Base-by-base conservation (phyloP, 2,888 invertebrate species). In the Leptinotarsa juncta region DNA sequence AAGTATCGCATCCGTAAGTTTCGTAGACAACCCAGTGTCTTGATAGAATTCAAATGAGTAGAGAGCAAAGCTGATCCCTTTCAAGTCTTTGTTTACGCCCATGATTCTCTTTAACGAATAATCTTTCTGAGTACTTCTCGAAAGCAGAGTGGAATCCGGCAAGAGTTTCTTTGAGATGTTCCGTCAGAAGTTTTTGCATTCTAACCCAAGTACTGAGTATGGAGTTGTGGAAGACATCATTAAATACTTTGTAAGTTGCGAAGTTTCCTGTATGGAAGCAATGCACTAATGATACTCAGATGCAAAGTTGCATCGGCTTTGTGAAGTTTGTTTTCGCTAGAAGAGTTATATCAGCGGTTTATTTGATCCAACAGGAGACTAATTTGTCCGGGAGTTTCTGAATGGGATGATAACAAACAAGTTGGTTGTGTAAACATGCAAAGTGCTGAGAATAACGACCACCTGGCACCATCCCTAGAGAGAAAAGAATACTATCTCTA, bases 211-310 rank as follows among this genome's bases (percentile, higher is more conserved):
- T 32, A 62, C 42, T 26, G 62, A 51, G 62, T 72, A 53, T 51
- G 67, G 48, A 73, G 68, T 68, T 72, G 62, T 68, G 60, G 65
- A 69, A 65, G 68, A 69, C 72, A 68, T 73, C 72, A 73, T 73
- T 73, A 73, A 73, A 73, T 73, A 73, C 72, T 73, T 73, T 73
- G 48, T 48, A 49, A 68, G 68, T 51, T 67, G 26, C 53, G 51
- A 67, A 67, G 67, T 72, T 57, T 67, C 51, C 57, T 57, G 49
- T 50, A 51, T 67, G 67, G 60, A 68, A 62, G 65, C 62, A 20
- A 23, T 67, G 50, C 68, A 68, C 72, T 72, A 72, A 72, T 72
- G 72, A 73, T 68, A 73, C 62, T 65, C 72, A 62, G 57, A 55
- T 55, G 65, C 62, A 62, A 53, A 68, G 68, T 50, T 48, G 69